Conservation (phyloP, 2,797 vertebrate genomes). For the Sebastes hubbsi region DNA sequence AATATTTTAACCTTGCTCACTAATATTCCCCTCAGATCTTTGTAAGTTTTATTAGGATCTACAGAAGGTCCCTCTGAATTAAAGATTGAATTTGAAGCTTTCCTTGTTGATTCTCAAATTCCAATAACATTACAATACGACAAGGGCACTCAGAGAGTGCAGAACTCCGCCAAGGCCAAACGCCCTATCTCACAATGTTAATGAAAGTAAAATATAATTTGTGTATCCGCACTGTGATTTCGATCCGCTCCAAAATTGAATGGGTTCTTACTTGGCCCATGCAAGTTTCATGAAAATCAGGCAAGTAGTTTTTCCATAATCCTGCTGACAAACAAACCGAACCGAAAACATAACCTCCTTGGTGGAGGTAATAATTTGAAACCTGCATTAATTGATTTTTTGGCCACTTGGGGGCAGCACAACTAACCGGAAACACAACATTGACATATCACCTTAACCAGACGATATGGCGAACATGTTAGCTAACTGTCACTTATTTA, state of each 20-base stretch:
- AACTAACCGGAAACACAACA: not conserved
- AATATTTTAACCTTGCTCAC: not conserved
- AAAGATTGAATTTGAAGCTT: not conserved
- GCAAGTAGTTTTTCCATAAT: too few relatives aligned
- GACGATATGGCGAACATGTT: not conserved
- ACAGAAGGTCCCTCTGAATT: not conserved
- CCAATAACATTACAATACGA: not conserved
- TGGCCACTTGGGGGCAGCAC: not conserved
- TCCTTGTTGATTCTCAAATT: not conserved
- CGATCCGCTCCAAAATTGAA: too few relatives aligned
- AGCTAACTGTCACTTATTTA: not conserved
- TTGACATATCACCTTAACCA: not conserved
- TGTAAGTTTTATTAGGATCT: not conserved
- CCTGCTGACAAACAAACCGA: too few relatives aligned
- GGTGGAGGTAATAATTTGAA: not conserved
- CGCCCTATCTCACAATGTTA: too few relatives aligned
- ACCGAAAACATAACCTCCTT: too few relatives aligned
- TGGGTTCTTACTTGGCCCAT: too few relatives aligned
- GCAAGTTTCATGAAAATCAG: too few relatives aligned
- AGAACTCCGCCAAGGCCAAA: too few relatives aligned
- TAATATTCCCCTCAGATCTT: not conserved
- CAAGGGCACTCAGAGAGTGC: too few relatives aligned
- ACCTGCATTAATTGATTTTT: not conserved
- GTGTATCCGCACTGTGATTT: fast-evolving
- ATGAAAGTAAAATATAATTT: too few relatives aligned